These are phyloP conservation scores for Nudaria mundana DNA, from an alignment of 2,888 invertebrate genomes.

Conservation along the genomic window DNA sequence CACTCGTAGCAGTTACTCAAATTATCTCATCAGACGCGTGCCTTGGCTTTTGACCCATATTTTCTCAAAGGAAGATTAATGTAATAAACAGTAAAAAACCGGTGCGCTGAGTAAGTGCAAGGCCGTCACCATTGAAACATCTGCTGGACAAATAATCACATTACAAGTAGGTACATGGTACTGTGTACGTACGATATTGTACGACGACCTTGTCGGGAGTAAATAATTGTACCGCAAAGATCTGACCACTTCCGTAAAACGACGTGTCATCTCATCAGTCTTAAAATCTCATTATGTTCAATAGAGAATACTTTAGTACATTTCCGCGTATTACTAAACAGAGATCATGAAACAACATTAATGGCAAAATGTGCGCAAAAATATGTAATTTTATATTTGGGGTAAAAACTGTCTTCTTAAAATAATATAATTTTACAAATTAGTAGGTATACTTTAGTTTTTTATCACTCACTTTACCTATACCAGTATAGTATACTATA, in stretches of 20 bases:
- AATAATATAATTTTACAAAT: too few relatives aligned
- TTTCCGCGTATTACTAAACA: conserved; percentile 49
- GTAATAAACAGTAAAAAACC: conserved; percentile 71
- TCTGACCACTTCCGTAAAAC: conserved; percentile 28
- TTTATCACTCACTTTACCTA: too few relatives aligned
- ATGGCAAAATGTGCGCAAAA: too few relatives aligned
- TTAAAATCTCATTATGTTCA: conserved; percentile 50
- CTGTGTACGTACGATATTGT: conserved; percentile 6
- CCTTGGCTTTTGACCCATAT: conserved; percentile 61
- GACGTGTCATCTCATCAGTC: conserved; percentile 47
- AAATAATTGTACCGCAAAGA: conserved; percentile 30
- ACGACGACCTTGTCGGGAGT: conserved; percentile 39
- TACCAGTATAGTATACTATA: too few relatives aligned
- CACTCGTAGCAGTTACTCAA: conserved; percentile 17
- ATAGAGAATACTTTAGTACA: conserved; percentile 49
- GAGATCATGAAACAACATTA: conserved; percentile 18
- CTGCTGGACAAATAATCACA: conserved; percentile 50
- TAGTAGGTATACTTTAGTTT: too few relatives aligned
- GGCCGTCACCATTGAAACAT: conserved; percentile 59
- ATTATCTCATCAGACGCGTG: conserved; percentile 44
- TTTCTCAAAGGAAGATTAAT: conserved; percentile 57
- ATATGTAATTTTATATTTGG: too few relatives aligned
- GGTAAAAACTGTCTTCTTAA: too few relatives aligned
- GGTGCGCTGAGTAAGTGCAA: conserved; percentile 65
- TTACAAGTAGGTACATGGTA: too few relatives aligned